Evolutionary conservation across 1,140 invertebrate species (phyloP), one percentile per base, ranked within the genome.

Genomic region (Zaprionus inermis): DNA sequence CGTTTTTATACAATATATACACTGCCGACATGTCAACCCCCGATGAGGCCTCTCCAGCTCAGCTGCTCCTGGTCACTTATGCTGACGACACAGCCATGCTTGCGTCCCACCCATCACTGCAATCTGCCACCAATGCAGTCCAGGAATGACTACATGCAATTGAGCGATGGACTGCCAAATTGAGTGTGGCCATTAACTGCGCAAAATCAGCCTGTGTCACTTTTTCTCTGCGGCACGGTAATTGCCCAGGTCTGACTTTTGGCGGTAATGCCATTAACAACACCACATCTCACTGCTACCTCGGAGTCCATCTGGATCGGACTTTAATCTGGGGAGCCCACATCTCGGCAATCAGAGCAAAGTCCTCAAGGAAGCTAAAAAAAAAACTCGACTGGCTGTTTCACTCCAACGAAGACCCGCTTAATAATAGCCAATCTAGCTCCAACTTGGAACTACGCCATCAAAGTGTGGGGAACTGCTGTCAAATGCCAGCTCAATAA

Each of bases 61-160:
- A 52, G 20, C 49, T 28, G 18, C 49, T 12, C 49, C 22, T 22
- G 11, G 14, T 11, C 20, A 52, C 49, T 24, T 52, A 52, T 11
- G 49, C 49, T 12, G 49, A 52, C 11, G 22, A 52, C 5, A 52
- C 49, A 1, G 11, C 49, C 49, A 52, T 52, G 49, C 49, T 52
- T 28, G 49, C 49, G 4, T 52, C 49, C 1, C 49, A 52, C 49
- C 3, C 49, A 28, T 24, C 20, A 0, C 11, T 52, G 49, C 49
- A 24, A 28, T 28, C 5, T 3, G 49, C 49, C 5, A 28, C 22
- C 6, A 14, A 52, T 14, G 18, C 49, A 28, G 22, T 52, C 2
- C 49, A 52, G 22, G 49, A 52, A 9, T 46, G 16, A 6, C 44
- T 46, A 7, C 2, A 16, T 18, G n/a, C 18, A 16, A 16, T 46